Base-by-base conservation (phyloP, 2,888 invertebrate genomes). In the Coleophora flavipennella region DNA sequence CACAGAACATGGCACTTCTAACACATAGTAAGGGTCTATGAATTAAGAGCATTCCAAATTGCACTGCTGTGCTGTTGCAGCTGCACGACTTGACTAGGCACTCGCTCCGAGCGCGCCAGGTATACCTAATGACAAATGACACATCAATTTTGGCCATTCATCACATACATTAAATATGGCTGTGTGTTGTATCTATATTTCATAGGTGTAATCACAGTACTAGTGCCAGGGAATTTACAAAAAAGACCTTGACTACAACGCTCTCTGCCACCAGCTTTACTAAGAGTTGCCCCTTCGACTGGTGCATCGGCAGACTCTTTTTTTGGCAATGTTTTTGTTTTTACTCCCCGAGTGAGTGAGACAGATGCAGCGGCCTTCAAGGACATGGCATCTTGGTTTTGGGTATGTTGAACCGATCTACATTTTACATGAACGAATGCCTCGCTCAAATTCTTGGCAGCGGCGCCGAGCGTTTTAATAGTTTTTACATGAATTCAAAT, bases 201-300 rank as follows among this genome's bases (percentile, higher is more conserved):
- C 63, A 59, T 52, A 59, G 57, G 55, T 51, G 66, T 59, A 64
- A 65, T 65, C 65, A 63, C 61, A 67, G 64, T 57, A 70, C 59
- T 59, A 57, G 70, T 80, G 83, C 83, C 83, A 84, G 79, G 60
- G 73, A 80, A 83, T 81, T 70, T 55, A 58, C 45, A 53, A 61
- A 58, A 48, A 54, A 65, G 66, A 63, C 74, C 74, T 75, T 75
- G 76, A 62, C 53, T 46, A 49, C 56, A 59, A 55, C 62, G 69
- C 59, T 74, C 76, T 76, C 63, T 58, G 55, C 59, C 66, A 66
- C 70, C 68, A 60, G 43, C 61, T 55, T 58, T 60, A 59, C 60
- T 71, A 73, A n/a, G n/a, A n/a, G 77, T 72, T 56, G 61, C 54
- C 66, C 62, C 69, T 68, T 66, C 66, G 53, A 49, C 59, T 59